Evolutionary conservation across 2,113 vertebrate species (phyloP), one percentile per base, ranked within the genome.

Genomic region (Acrocephalus kingi): DNA sequence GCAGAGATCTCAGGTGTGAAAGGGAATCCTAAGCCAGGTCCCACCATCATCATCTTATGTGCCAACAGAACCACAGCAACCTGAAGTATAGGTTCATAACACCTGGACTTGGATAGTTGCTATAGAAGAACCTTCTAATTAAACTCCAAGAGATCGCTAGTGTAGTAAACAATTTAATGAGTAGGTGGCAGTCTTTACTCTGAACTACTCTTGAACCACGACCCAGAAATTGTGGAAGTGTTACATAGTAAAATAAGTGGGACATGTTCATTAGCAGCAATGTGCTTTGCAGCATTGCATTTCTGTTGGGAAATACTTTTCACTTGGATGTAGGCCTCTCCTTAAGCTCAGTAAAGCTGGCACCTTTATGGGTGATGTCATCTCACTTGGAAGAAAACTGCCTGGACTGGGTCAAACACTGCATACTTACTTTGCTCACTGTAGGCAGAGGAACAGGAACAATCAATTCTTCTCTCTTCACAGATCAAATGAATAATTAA

Each of bases 131-230:
- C 54, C 68, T 82, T 87, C 84, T 94, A 87, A 91, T 96, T 90
- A 90, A 78, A 85, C 66, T 31, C 33, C 62, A 55, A 69, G 59
- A 80, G 74, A 43, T 67, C 33, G 27, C 45, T 68, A 35, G 62
- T 81, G 94, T n/a, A 93, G 86, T 91, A 96, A 93, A 94, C 93
- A 92, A 64, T 94, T 95, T 97, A 96, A 95, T 97, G 93, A 96
- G 67, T 55, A 78, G 69, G 73, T 96, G 93, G 74, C 85, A 92
- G 21, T 88, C 79, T 91, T 91, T 55, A 31, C 41, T 91, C 49
- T 81, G 77, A 95, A 64, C 68, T 52, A 17, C 64, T 69, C 66
- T 91, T 84, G 83, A 96, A 84, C 82, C 7, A 7, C 5, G 68
- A 96, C 84, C 71, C 64, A 71, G 64, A 75, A 78, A 52, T 11